Evolutionary conservation across 2,888 invertebrate species (phyloP).

Genomic region (Stegophylla sp.): DNA sequence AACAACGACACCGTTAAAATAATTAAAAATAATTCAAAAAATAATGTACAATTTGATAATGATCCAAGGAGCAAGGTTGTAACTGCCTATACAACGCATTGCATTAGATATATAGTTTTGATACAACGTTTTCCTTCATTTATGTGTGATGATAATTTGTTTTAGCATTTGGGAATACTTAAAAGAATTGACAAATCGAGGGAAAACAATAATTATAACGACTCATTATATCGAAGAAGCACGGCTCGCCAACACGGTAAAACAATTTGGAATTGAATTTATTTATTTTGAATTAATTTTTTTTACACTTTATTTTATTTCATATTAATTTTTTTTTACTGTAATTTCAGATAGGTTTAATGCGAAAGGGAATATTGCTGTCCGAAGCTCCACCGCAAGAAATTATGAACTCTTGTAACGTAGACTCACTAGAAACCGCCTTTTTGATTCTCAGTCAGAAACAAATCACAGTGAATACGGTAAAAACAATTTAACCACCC

Average conservation of each 20-base stretch:
- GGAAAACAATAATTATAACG: slow-evolving; percentile 63
- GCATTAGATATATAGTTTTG: no score
- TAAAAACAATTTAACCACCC: background rate
- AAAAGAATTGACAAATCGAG: slow-evolving; percentile 60
- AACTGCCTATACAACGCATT: no score
- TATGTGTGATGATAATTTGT: slow-evolving; percentile 40
- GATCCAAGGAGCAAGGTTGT: no score
- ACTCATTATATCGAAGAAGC: slow-evolving; percentile 63
- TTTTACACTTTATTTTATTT: no score
- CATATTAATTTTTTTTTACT: no score
- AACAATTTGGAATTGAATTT: slow-evolving; percentile 6
- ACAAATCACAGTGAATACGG: slow-evolving; percentile 65
- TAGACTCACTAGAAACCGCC: slow-evolving; percentile 66
- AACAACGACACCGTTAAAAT: background rate
- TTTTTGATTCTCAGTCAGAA: slow-evolving; percentile 67
- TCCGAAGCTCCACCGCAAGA: slow-evolving; percentile 66
- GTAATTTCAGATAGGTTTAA: slow-evolving; percentile 66
- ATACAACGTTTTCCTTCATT: no score
- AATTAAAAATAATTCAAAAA: background rate
- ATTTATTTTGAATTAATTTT: background rate
- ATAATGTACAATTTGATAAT: no score
- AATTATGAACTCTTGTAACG: slow-evolving; percentile 64
- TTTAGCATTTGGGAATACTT: slow-evolving; percentile 62
- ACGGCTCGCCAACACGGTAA: slow-evolving; percentile 61
- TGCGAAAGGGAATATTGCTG: slow-evolving; percentile 67